Conservation (phyloP, 1,140 invertebrate species). For the Trachelipus rathkii region DNA sequence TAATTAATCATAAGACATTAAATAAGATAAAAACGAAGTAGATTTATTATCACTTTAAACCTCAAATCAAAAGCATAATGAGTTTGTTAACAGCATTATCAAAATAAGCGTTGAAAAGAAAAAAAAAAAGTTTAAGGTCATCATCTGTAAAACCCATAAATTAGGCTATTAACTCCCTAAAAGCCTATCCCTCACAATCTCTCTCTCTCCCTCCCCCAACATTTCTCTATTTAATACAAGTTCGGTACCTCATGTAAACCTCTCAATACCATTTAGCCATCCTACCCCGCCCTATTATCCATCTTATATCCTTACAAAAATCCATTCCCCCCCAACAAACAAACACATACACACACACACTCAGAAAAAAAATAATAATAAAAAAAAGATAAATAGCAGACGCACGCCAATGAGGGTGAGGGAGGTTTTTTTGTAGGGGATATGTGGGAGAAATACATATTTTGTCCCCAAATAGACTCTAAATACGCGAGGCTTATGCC, state of each 20-base stretch:
- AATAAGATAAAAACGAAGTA: no score
- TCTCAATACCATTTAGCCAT: slow-evolving; percentile 4
- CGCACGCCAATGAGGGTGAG: background rate
- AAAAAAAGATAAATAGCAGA: background rate
- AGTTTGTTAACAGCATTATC: background rate
- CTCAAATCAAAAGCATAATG: background rate
- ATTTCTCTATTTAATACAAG: background rate
- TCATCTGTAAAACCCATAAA: background rate
- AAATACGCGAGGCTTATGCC: no score
- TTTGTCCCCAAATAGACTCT: slow-evolving; percentile 1
- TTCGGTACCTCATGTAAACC: background rate
- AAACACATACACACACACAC: no score
- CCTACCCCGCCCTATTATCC: background rate
- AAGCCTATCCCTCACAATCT: no score
- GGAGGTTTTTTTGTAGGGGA: background rate
- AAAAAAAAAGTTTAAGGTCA: no score
- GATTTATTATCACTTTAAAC: no score
- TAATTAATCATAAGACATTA: no score
- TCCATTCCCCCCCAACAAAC: background rate
- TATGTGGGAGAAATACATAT: background rate
- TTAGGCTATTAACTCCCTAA: background rate
- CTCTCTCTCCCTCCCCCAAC: background rate
- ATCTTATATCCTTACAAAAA: background rate
- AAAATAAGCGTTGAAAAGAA: background rate
- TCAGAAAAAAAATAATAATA: no score